phyloP scores from a whole-genome alignment of 2,888 invertebrate species.

The Aphrophora alni region DNA sequence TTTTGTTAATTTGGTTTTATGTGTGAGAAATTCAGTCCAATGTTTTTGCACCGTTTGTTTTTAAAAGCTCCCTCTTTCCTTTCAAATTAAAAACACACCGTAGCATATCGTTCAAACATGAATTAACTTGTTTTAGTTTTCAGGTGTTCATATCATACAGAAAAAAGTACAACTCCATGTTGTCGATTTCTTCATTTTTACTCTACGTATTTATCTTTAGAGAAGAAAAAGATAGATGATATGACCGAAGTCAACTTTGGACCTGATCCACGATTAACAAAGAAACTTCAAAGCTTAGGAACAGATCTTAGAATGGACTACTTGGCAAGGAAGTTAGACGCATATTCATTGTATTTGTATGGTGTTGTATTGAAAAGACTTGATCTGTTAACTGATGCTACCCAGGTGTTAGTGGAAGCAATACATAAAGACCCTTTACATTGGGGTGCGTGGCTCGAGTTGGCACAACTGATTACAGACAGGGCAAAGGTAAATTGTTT shows the following conservation, averaged over 20 bases:
- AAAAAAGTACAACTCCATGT: slow-evolving; percentile 72
- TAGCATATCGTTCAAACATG: no score
- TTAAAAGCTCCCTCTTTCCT: no score
- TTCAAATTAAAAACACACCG: no score
- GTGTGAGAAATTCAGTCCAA: no score
- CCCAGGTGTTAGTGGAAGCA: slow-evolving; percentile 78
- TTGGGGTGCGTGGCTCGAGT: slow-evolving; percentile 96
- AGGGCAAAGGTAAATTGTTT: slow-evolving; percentile 67
- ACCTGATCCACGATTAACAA: slow-evolving; percentile 63
- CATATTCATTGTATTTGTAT: slow-evolving; percentile 86
- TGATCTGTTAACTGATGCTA: slow-evolving; percentile 79
- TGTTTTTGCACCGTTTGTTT: no score
- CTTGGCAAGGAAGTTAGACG: slow-evolving; percentile 74
- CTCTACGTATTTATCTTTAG: slow-evolving; percentile 85
- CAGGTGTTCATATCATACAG: slow-evolving; percentile 79
- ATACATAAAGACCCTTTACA: slow-evolving; percentile 81
- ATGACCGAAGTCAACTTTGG: slow-evolving; percentile 71
- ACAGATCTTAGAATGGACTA: slow-evolving; percentile 65
- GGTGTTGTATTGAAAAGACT: slow-evolving; percentile 90
- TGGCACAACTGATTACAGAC: slow-evolving; percentile 83
- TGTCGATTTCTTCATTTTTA: slow-evolving; percentile 86
- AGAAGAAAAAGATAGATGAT: slow-evolving; percentile 88
- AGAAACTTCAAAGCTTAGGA: slow-evolving; percentile 63
- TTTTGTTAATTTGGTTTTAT: no score
- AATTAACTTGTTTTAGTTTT: no score